phyloP scores from a whole-genome alignment of 2,113 vertebrate species.

The Calypte anna region DNA sequence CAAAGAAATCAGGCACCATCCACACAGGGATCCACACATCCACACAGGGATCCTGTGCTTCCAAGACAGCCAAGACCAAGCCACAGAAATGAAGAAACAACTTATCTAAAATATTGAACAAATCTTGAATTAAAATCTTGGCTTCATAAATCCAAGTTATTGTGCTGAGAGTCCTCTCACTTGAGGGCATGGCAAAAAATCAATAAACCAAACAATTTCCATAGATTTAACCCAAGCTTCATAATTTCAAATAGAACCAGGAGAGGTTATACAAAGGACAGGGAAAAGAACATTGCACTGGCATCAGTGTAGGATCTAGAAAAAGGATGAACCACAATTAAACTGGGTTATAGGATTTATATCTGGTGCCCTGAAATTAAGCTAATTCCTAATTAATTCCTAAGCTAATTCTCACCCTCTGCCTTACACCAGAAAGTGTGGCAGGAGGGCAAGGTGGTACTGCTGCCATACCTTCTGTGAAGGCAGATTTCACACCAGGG shows the following conservation, averaged over 20 bases:
- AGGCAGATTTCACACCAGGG: not conserved
- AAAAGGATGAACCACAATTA: not conserved
- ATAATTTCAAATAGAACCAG: not conserved
- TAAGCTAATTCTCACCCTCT: not conserved
- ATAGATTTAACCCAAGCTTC: not conserved
- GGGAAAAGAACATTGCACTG: not conserved
- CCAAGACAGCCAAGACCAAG: not conserved
- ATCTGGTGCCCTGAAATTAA: not conserved
- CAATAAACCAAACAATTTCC: not conserved
- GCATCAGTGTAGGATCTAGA: not conserved
- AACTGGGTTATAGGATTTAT: not conserved
- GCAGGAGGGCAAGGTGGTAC: not conserved
- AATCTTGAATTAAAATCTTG: constrained; percentile 25
- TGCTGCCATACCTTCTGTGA: not conserved
- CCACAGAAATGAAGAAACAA: not conserved
- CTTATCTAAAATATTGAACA: not conserved
- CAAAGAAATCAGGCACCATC: not conserved
- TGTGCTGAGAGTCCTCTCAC: not conserved
- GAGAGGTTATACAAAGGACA: not conserved
- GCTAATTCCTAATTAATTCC: not conserved
- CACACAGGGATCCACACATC: not conserved
- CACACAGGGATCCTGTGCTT: not conserved
- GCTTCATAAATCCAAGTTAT: constrained; percentile 11
- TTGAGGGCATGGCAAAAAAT: not conserved
- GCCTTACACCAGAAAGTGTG: not conserved